Conservation (phyloP, 2,888 invertebrate genomes). For the Orthosia incerta region DNA sequence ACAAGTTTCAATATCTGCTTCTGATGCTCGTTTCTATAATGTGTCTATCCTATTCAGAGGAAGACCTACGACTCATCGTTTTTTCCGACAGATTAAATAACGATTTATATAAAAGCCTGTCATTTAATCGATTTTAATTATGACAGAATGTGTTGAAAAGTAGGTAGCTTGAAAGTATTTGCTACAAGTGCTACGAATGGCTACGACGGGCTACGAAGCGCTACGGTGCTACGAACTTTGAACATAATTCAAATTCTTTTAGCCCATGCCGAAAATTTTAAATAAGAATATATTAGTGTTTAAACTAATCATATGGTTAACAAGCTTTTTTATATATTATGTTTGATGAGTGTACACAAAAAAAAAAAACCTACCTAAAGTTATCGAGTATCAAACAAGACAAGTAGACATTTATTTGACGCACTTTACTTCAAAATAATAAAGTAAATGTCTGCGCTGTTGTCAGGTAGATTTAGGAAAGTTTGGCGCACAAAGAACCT, state of each 20-base stretch:
- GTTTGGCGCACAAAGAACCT: conserved; percentile 29
- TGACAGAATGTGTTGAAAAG: neutral
- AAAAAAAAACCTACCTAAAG: neutral
- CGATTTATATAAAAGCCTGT: neutral
- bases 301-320: too few relatives aligned
- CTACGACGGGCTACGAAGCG: conserved; percentile 5
- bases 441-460: conserved; percentile 24
- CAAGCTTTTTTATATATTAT: too few relatives aligned
- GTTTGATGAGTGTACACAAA: neutral
- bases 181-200: conserved; percentile 11
- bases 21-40: conserved; percentile 15
- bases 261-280: too few relatives aligned
- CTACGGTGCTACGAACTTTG: conserved; percentile 2
- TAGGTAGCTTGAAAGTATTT: neutral
- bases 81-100: conserved; percentile 12
- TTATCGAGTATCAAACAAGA: neutral
- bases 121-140: neutral
- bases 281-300: too few relatives aligned
- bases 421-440: conserved; percentile 3
- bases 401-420: conserved; percentile 7
- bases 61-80: conserved; percentile 3
- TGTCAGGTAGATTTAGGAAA: conserved; percentile 34
- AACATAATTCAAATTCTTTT: too few relatives aligned
- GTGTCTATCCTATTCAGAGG: conserved; percentile 16
- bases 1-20: conserved; percentile 27